phyloP scores from a whole-genome alignment of 2,113 vertebrate species.

The Marmota monax region DNA sequence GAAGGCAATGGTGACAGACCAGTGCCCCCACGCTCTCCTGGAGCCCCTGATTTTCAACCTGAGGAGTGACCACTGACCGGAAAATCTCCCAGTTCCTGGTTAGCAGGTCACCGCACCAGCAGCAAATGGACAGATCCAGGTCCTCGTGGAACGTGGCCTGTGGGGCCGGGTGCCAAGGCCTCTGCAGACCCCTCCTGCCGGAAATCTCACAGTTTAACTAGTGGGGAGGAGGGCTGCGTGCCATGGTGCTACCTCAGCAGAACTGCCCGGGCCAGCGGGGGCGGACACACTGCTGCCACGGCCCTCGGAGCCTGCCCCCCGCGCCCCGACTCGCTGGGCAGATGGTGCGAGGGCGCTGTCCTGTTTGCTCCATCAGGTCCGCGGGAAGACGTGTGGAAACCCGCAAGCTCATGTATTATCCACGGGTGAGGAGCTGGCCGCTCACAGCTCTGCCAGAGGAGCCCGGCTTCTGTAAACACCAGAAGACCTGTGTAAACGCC shows the following conservation, averaged over 20 bases:
- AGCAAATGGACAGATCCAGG: not conserved
- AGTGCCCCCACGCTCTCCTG: not conserved
- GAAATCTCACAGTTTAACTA: conserved; percentile 86
- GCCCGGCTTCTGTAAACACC: conserved; percentile 94
- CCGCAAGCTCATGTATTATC: conserved; percentile 92
- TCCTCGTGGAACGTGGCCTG: fast-evolving
- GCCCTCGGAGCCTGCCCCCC: conserved; percentile 66
- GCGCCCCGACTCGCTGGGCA: conserved; percentile 88
- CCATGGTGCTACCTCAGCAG: conserved; percentile 87
- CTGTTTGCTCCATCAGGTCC: conserved; percentile 92
- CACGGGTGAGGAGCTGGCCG: conserved; percentile 92
- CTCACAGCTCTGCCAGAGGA: conserved; percentile 90
- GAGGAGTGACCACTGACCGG: conserved; percentile 42
- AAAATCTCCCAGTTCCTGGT: not conserved
- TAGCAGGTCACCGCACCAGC: conserved; percentile 47
- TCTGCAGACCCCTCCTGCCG: not conserved
- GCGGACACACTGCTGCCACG: conserved; percentile 84
- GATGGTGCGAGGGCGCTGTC: conserved; percentile 92
- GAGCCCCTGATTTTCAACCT: conserved; percentile 62
- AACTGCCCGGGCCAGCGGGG: conserved; percentile 88
- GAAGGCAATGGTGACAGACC: fast-evolving
- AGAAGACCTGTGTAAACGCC: conserved; percentile 91
- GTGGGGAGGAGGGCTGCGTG: conserved; percentile 89
- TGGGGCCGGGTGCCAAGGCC: not conserved
- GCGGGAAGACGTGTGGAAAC: conserved; percentile 90